These are phyloP conservation scores for Corythaixoides concolor DNA, from an alignment of 2,113 vertebrate genomes.

Conservation along the genomic window DNA sequence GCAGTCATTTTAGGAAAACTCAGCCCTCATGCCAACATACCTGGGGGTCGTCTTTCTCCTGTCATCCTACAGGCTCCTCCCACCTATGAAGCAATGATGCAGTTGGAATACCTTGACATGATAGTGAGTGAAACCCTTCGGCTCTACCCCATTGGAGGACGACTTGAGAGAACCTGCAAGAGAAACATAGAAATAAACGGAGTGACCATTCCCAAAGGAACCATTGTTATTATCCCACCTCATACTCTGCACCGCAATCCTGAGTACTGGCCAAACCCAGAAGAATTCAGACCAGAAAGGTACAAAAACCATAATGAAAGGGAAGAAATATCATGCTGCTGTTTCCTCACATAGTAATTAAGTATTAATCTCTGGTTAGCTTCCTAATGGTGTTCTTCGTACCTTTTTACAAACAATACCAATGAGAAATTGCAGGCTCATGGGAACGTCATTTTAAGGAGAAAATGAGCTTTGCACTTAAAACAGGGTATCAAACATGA, in stretches of 20 bases:
- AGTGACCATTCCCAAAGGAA: constrained; percentile 80
- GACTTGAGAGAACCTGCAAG: constrained; percentile 82
- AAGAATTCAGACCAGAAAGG: constrained; percentile 87
- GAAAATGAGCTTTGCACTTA: background rate
- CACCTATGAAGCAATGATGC: constrained; percentile 75
- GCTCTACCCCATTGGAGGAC: constrained; percentile 69
- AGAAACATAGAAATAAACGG: constrained; percentile 77
- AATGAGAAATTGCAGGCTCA: background rate
- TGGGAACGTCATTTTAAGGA: background rate
- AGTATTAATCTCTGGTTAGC: constrained; percentile 34
- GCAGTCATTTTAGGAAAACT: background rate
- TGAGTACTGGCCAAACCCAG: constrained; percentile 77
- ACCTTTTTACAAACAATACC: background rate
- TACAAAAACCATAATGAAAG: constrained; percentile 19
- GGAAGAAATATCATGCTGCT: background rate
- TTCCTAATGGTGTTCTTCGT: constrained; percentile 21
- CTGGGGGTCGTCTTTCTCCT: background rate
- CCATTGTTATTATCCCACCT: constrained; percentile 66
- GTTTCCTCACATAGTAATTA: background rate
- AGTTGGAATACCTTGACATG: constrained; percentile 85
- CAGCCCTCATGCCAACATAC: too few species aligned
- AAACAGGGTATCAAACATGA: background rate
- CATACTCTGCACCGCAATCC: constrained; percentile 69
- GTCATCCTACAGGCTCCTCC: constrained; percentile 4
- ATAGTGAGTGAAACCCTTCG: constrained; percentile 77